A percentile compares a stretch with the other conserved stretches of the same genome.
These are phyloP conservation scores for Scrobipalpa atriplicella DNA, from an alignment of 2,888 invertebrate genomes.

Conservation along the genomic window DNA sequence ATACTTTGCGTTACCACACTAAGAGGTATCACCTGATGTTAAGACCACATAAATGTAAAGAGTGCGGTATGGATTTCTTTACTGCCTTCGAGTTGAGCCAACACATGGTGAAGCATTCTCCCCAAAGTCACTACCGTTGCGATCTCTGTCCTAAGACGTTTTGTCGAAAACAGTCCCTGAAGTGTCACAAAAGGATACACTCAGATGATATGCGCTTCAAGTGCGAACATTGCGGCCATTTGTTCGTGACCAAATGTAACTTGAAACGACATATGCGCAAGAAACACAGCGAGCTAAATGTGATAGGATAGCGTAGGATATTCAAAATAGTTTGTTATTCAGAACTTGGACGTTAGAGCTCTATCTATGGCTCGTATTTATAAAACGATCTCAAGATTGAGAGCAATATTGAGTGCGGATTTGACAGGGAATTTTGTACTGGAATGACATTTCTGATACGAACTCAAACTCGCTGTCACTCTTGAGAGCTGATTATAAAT, in stretches of 20 bases:
- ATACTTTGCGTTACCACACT: constrained; percentile 31
- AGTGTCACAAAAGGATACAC: constrained; percentile 53
- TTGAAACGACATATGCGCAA: constrained; percentile 51
- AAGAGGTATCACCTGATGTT: constrained; percentile 37
- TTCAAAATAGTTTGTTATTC: background rate
- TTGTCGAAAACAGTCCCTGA: constrained; percentile 44
- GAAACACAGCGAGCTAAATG: constrained; percentile 49
- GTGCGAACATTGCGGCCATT: constrained; percentile 49
- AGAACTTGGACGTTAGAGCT: too few relatives aligned
- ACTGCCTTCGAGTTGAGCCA: constrained; percentile 54
- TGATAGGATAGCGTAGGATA: background rate
- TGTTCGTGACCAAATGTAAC: constrained; percentile 52
- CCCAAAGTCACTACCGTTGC: constrained; percentile 55
- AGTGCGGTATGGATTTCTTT: constrained; percentile 41
- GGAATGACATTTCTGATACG: too few relatives aligned
- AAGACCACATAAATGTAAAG: constrained; percentile 36
- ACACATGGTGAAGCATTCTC: constrained; percentile 66
- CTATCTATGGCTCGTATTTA: too few relatives aligned
- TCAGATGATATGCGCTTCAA: constrained; percentile 41
- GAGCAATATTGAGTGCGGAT: too few relatives aligned
- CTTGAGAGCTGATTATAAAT: too few relatives aligned
- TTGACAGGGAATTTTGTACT: too few relatives aligned
- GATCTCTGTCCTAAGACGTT: constrained; percentile 58
- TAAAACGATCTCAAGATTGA: too few relatives aligned
- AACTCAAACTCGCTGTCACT: too few relatives aligned